These are phyloP conservation scores for Anarsia innoxiella DNA, from an alignment of 2,888 invertebrate genomes.

Conservation along the genomic window DNA sequence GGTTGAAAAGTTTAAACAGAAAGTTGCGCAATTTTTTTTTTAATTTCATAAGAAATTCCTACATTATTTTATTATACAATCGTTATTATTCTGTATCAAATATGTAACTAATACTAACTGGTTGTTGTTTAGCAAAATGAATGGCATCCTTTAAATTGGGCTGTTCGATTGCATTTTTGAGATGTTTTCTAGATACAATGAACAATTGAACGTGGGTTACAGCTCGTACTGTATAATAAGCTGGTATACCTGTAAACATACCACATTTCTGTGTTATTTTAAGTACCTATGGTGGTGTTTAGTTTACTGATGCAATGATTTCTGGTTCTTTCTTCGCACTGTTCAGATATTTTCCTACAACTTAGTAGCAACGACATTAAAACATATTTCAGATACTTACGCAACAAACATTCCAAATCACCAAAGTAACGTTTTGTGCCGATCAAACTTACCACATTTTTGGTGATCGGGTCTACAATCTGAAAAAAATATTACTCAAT, in stretches of 20 bases:
- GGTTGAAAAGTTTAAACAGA: too few relatives aligned
- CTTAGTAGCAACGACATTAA: neutral
- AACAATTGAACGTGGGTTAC: slow-evolving; percentile 53
- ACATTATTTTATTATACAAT: too few relatives aligned
- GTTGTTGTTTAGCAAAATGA: slow-evolving; percentile 28
- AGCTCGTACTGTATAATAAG: slow-evolving; percentile 51
- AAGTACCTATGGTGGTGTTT: too few relatives aligned
- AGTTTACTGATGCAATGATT: neutral
- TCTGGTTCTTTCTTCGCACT: neutral
- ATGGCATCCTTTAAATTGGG: slow-evolving; percentile 46
- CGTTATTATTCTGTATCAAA: too few relatives aligned
- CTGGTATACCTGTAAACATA: slow-evolving; percentile 45
- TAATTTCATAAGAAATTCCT: too few relatives aligned
- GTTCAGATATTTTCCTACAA: neutral
- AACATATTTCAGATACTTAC: slow-evolving; percentile 39
- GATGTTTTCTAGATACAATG: slow-evolving; percentile 41
- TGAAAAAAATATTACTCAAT: slow-evolving; percentile 18
- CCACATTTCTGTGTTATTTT: too few relatives aligned
- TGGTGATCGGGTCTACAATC: slow-evolving; percentile 40
- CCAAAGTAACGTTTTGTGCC: slow-evolving; percentile 41
- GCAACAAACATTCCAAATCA: slow-evolving; percentile 43
- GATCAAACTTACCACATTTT: slow-evolving; percentile 28
- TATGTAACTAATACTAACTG: neutral
- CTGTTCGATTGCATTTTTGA: slow-evolving; percentile 31
- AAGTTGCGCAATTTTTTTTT: too few relatives aligned